Conservation (phyloP, 2,797 vertebrate species). For the Leucoraja ocellata region DNA sequence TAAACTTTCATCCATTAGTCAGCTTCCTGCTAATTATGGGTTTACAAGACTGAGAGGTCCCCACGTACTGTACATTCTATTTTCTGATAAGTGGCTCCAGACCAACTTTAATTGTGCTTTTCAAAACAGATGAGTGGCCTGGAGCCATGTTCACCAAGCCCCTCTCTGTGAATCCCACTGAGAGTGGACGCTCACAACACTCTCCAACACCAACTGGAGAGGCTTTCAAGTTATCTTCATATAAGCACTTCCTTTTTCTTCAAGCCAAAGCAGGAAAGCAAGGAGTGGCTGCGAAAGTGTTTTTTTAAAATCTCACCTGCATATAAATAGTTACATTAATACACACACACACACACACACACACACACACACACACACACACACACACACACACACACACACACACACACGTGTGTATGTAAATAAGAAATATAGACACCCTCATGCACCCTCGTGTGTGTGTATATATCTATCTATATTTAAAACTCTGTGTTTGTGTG, state of each 20-base stretch:
- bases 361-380: too few relatives aligned
- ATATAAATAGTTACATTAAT: not conserved
- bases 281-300: not conserved
- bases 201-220: not conserved
- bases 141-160: not conserved
- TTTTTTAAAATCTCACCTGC: not conserved
- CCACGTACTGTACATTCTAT: not conserved
- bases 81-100: slow-evolving; percentile 26
- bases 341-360: too few relatives aligned
- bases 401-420: too few relatives aligned
- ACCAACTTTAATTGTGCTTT: slow-evolving; percentile 6
- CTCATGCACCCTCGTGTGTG: too few relatives aligned
- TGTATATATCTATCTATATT: too few relatives aligned
- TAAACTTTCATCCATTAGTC: slow-evolving; percentile 31
- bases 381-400: too few relatives aligned
- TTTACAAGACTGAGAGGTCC: slow-evolving; percentile 22
- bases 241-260: not conserved
- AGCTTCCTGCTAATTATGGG: slow-evolving; percentile 26
- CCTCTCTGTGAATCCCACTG: slow-evolving; percentile 27
- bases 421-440: too few relatives aligned
- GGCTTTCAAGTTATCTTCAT: slow-evolving; percentile 32
- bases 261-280: not conserved
- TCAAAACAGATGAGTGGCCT: not conserved
- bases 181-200: not conserved
- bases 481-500: too few relatives aligned